These are phyloP conservation scores for Nilaparvata lugens DNA, from an alignment of 1,140 invertebrate genomes.

Conservation along the genomic window DNA sequence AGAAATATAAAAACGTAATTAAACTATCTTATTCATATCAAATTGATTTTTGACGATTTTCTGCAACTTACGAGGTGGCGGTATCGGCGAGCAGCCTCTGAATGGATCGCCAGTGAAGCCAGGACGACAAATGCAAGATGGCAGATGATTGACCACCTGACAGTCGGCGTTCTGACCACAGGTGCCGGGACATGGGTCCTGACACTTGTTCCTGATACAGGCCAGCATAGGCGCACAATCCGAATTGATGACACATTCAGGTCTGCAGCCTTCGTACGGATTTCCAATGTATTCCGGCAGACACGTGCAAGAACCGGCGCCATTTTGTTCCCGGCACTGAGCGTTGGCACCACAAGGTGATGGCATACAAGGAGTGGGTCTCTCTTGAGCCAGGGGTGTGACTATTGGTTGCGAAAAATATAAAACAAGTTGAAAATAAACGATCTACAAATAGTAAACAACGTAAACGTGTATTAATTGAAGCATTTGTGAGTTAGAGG, in stretches of 20 bases:
- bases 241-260: slow-evolving; percentile 56
- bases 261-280: slow-evolving; percentile 49
- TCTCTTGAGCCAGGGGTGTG: slow-evolving; percentile 17
- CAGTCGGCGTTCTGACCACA: slow-evolving; percentile 46
- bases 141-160: slow-evolving; percentile 43
- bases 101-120: slow-evolving; percentile 46
- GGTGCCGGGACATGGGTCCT: slow-evolving; percentile 50
- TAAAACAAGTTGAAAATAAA: slow-evolving; percentile 17
- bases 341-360: slow-evolving; percentile 73
- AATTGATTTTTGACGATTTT: no score
- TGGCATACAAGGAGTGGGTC: slow-evolving; percentile 52
- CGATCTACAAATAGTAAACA: no score
- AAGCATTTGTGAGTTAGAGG: no score
- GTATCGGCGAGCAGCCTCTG: slow-evolving; percentile 43
- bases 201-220: slow-evolving; percentile 55
- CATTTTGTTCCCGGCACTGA: slow-evolving; percentile 63
- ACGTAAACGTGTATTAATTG: no score
- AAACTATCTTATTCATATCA: no score
- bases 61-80: slow-evolving; percentile 24
- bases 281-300: slow-evolving; percentile 42
- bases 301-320: slow-evolving; percentile 54
- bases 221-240: slow-evolving; percentile 56
- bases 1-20: no score
- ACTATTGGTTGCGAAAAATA: slow-evolving; percentile 24
- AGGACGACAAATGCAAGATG: slow-evolving; percentile 44